phyloP scores from a whole-genome alignment of 2,888 invertebrate species.

The Anthrax anthrax region DNA sequence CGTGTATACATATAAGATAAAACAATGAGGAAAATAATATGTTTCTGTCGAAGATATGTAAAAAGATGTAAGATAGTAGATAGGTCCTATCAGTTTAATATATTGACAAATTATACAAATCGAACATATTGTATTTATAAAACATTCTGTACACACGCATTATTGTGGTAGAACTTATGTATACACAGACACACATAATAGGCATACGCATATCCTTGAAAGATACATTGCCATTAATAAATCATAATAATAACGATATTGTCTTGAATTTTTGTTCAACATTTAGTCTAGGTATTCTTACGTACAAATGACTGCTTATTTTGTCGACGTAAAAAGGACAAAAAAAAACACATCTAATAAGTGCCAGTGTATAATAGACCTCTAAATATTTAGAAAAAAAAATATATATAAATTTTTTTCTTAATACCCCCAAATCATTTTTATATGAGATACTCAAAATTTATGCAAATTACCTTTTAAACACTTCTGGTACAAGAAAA shows the following conservation, averaged over 20 bases:
- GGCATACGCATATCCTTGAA: background rate
- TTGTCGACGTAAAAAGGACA: too few species aligned
- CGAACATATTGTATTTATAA: slow-evolving; percentile 8
- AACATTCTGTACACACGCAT: too few species aligned
- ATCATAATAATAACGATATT: slow-evolving; percentile 10
- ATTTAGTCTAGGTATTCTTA: too few species aligned
- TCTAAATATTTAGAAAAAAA: too few species aligned
- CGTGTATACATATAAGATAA: slow-evolving; percentile 7
- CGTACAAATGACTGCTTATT: too few species aligned
- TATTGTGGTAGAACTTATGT: background rate
- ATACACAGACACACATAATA: background rate
- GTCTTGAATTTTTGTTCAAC: background rate
- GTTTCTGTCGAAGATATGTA: background rate
- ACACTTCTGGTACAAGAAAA: slow-evolving; percentile 10
- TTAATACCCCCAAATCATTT: too few species aligned
- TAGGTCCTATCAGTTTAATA: slow-evolving; percentile 10
- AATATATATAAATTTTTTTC: too few species aligned
- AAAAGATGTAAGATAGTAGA: background rate
- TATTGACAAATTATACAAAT: slow-evolving; percentile 13
- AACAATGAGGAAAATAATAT: background rate
- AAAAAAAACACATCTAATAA: too few species aligned
- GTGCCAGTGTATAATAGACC: too few species aligned
- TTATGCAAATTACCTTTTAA: slow-evolving; percentile 13
- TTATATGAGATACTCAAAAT: slow-evolving; percentile 1
- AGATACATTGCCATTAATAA: slow-evolving; percentile 11